Evolutionary conservation across 2,888 invertebrate genomes (phyloP), one percentile per base, ranked within the genome.

Genomic region (Cephonodes hylas): DNA sequence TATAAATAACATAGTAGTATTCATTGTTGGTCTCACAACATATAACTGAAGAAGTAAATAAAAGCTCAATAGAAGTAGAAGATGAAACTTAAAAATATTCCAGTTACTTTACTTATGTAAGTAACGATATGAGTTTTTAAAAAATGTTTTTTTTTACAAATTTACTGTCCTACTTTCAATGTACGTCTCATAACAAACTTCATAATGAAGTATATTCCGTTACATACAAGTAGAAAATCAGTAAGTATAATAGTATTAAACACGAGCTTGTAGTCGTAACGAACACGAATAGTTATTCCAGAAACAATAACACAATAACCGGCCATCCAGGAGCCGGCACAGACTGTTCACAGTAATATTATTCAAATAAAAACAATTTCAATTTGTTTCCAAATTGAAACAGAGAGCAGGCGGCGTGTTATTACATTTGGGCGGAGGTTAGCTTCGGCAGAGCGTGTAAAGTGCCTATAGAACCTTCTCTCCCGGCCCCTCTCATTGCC

Each of bases 281-380:
- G 53, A 53, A 53, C 53, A 53, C 15, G 53, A 31, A 53, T 53
- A 53, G 53, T 53, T 66, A 61, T 44, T 63, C 46, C 45, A 45
- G 70, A 67, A 67, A 71, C 73, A 75, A 74, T 77, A 75, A 75
- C 76, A 76, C 72, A 72, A 75, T 80, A 83, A 83, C 80, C 81
- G 76, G 70, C 74, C 74, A 59, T 73, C 72, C 69, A 66, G 71
- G 69, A 71, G 73, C 66, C 64, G 34, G 71, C 70, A 72, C 68
- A 71, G 69, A 68, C 70, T 77, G 73, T 72, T 70, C 68, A 73
- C 72, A 77, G 83, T 82, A 86, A 89, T 90, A 88, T 89, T 93
- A 93, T 93, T 93, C 91, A 93, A 93, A 93, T 91, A 93, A 91
- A 91, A 89, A 91, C 93, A 88, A 92, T 93, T 93, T 91, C 93